Conservation (phyloP, 1,140 invertebrate genomes). For the Caenorhabditis briggsae region DNA sequence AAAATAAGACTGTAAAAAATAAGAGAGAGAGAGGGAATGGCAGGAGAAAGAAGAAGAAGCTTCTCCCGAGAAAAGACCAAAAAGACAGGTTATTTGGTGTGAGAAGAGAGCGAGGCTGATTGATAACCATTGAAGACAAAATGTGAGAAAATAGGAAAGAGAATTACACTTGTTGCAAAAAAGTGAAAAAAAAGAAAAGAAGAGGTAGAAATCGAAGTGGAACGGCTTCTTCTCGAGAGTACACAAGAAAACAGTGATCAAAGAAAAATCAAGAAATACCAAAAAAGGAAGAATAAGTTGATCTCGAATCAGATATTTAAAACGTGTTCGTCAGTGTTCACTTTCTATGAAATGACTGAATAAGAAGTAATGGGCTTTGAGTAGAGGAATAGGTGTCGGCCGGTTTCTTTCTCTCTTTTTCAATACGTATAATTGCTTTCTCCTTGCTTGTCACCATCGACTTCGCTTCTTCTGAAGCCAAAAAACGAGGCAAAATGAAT, state of each 20-base stretch:
- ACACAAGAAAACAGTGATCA: neutral
- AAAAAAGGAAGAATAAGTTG: neutral
- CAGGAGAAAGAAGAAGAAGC: neutral
- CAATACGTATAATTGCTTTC: conserved; percentile 55
- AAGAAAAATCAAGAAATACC: neutral
- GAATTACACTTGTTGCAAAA: neutral
- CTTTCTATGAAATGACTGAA: neutral
- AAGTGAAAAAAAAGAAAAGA: neutral
- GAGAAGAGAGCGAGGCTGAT: neutral
- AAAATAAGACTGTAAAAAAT: conserved; percentile 8
- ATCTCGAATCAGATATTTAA: conserved; percentile 15
- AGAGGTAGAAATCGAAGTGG: neutral
- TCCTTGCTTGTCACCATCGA: conserved; percentile 49
- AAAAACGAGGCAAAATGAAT: conserved; percentile 46
- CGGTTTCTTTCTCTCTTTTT: conserved; percentile 11
- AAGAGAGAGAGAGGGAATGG: conserved; percentile 3
- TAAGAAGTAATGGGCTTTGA: conserved; percentile 41
- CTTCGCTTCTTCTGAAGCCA: neutral
- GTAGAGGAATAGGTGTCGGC: conserved; percentile 48
- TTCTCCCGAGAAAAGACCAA: conserved; percentile 11
- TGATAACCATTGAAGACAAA: conserved; percentile 37
- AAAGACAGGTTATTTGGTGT: conserved; percentile 31
- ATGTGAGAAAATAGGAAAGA: conserved; percentile 34
- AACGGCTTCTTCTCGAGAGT: conserved; percentile 5
- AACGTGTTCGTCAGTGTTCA: neutral